Evolutionary conservation across 2,888 invertebrate species (phyloP).

Genomic region (Ectemnius cavifrons): DNA sequence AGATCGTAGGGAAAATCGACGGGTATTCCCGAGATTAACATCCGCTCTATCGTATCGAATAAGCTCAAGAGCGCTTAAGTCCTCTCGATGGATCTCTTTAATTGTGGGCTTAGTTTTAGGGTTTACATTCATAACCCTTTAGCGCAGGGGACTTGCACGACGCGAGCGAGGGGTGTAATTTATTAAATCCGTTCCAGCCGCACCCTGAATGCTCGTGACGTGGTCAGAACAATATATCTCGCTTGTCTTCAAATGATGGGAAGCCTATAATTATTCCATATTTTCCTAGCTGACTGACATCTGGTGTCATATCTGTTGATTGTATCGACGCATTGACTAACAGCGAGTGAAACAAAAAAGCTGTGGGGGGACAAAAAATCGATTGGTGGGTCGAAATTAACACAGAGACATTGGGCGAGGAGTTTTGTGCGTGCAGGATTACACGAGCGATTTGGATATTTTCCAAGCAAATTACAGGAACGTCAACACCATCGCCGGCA

Average conservation of each 20-base stretch:
- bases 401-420: constrained; percentile 33
- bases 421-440: constrained; percentile 43
- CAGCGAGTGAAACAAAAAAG: too few species aligned
- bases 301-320: too few species aligned
- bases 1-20: constrained; percentile 18
- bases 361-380: constrained; percentile 14
- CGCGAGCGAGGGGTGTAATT: constrained; percentile 55
- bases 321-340: too few species aligned
- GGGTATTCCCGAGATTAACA: too few species aligned
- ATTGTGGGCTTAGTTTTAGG: constrained; percentile 65
- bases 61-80: constrained; percentile 43
- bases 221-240: neutral
- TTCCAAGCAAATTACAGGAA: constrained; percentile 63
- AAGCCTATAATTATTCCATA: neutral
- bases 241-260: neutral
- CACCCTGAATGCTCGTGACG: constrained; percentile 31
- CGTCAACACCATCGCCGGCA: constrained; percentile 61
- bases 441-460: constrained; percentile 57
- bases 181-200: constrained; percentile 56
- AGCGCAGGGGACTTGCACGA: constrained; percentile 49
- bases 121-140: constrained; percentile 70
- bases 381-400: constrained; percentile 46
- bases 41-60: constrained; percentile 19
- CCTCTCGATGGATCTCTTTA: constrained; percentile 56
- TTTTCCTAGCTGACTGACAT: too few species aligned